Conservation (phyloP, 2,797 vertebrate genomes). For the Presbytis comata region DNA sequence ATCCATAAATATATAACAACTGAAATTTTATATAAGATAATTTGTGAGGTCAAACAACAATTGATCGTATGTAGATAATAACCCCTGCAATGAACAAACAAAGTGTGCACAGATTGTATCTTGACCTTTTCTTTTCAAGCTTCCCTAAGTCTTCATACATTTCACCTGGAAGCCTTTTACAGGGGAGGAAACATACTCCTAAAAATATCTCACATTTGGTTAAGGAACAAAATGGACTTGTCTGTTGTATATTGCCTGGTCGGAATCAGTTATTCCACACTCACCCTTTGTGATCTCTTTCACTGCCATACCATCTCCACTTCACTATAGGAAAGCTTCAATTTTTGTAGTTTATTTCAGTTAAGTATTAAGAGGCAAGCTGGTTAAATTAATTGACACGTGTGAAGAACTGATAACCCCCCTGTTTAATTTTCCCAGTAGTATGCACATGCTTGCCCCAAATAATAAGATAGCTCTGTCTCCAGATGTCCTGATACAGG, state of each 20-base stretch:
- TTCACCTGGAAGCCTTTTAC: constrained; percentile 10
- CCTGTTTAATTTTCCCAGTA: constrained; percentile 28
- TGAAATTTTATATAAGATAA: constrained; percentile 9
- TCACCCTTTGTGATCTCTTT: not conserved
- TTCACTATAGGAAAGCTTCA: not conserved
- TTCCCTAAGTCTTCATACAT: not conserved
- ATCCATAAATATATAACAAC: not conserved
- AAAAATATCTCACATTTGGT: not conserved
- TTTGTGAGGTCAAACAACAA: constrained; percentile 18
- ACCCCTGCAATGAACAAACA: not conserved
- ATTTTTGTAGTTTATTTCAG: not conserved
- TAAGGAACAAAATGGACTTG: constrained; percentile 28
- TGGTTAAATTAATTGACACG: constrained; percentile 20
- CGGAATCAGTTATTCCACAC: not conserved
- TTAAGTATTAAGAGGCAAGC: constrained; percentile 24
- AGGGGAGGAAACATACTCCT: not conserved
- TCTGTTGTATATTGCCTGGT: not conserved
- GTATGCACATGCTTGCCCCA: not conserved
- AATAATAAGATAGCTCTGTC: not conserved
- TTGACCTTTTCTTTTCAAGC: not conserved
- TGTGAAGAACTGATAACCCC: not conserved
- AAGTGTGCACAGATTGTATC: not conserved
- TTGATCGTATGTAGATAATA: not conserved
- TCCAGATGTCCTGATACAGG: not conserved
- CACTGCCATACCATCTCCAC: not conserved